Base-by-base conservation (phyloP, 1,140 invertebrate genomes). In the Brachionus asplanchnoidis region DNA sequence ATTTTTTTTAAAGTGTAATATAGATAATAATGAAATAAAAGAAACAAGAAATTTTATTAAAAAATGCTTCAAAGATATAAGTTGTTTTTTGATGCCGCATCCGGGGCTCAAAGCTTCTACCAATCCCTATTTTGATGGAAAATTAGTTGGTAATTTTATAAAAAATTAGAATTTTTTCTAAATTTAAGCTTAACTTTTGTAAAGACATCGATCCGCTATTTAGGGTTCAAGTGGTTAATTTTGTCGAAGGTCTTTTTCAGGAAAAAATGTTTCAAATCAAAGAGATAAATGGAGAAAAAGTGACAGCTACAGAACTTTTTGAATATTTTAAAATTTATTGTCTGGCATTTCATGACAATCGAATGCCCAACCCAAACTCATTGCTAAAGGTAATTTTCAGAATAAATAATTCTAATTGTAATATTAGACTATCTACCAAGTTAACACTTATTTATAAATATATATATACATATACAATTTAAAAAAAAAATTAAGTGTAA, bases 241-340 rank as follows among this genome's bases (percentile, higher is more conserved):
- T 99, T 77, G 93, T 99, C 23, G 97, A 97, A 3, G 93, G 94
- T 90, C 88, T 99, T 20, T 90, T 99, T 83, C 92, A 94, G 3
- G 94, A 95, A 0, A 97, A 98, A 91, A 91, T 99, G 68, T 94
- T 98, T 40, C 40, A 77, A 26, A 92, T 96, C 3, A 99, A 99
- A 90, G 93, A 95, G 89, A 99, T 99, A 86, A 95, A 96, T 89
- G 97, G 97, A 0, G 93, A 95, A 87, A 92, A 94, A 82, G 94
- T 99, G 2, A 95, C 95, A 87, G 95, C 94, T n/a, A 93, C 94
- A 86, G 97, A 99, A 90, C 87, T 93, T n/a, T 90, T 99, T 44
- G 95, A 98, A 90, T 99, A 99, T 91, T 99, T 99, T 91, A 97
- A 97, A 89, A 91, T 95, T 53, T 99, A 99, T 88, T 96, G 97